Percentiles rank a stretch among this genome's conserved stretches.
Conservation (phyloP, 2,797 vertebrate genomes). For the Numenius phaeopus region DNA sequence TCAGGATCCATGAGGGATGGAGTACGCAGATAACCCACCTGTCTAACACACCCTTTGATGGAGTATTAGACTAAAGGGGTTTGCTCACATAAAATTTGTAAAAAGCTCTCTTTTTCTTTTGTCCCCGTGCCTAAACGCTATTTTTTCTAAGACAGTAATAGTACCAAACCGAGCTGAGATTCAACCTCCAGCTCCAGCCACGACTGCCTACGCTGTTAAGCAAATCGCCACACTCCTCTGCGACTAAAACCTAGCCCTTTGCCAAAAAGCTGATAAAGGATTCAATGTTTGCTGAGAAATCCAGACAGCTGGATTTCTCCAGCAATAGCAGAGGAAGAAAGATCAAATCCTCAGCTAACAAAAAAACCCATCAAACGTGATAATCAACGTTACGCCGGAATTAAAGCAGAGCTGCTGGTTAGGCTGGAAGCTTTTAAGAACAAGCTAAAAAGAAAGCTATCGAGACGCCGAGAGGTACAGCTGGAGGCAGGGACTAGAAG, state of each 20-base stretch:
- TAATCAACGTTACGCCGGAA: not conserved
- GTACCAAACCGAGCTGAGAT: not conserved
- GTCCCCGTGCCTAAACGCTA: not conserved
- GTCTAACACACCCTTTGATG: not conserved
- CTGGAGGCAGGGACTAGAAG: not conserved
- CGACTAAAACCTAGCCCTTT: not conserved
- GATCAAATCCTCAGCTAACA: not conserved
- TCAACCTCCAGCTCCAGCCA: not conserved
- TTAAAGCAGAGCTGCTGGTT: not conserved
- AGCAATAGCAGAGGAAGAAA: not conserved
- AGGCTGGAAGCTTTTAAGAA: not conserved
- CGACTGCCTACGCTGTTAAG: not conserved
- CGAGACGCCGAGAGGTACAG: not conserved
- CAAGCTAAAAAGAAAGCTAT: not conserved
- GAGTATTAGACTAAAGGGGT: not conserved
- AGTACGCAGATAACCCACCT: not conserved
- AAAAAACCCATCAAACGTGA: not conserved
- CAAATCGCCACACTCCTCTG: not conserved
- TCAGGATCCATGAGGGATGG: not conserved
- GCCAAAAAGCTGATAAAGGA: not conserved
- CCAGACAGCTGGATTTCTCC: not conserved
- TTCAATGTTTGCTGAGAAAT: not conserved
- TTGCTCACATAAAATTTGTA: not conserved
- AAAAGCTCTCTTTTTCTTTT: not conserved
- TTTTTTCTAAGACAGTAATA: not conserved